Evolutionary conservation across 2,797 vertebrate species (phyloP).

Genomic region (Microctenopoma lineatum): DNA sequence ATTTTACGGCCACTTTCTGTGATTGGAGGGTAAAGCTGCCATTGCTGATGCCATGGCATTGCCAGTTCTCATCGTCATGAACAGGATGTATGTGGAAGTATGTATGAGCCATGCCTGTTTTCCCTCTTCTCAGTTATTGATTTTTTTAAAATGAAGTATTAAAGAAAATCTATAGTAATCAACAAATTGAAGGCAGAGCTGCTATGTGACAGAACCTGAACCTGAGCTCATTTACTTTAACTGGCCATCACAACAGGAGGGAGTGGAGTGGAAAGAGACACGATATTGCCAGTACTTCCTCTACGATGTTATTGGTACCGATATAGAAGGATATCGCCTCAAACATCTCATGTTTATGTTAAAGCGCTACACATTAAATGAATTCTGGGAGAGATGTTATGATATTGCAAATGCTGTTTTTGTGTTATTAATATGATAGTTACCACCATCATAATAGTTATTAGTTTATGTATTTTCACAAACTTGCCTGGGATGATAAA

Average conservation of each 20-base stretch:
- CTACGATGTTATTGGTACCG: constrained; percentile 79
- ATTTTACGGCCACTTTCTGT: constrained; percentile 99
- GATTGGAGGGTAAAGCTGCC: constrained; percentile 93
- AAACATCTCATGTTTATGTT: not conserved
- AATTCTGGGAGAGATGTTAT: no score
- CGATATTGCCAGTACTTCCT: constrained; percentile 73
- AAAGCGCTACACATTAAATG: no score
- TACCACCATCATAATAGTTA: no score
- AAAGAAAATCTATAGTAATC: constrained; percentile 99
- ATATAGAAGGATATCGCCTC: constrained; percentile 30
- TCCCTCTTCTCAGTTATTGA: constrained; percentile 91
- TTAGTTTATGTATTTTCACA: no score
- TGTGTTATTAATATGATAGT: no score
- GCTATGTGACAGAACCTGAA: constrained; percentile 86
- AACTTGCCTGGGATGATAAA: no score
- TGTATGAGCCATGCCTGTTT: constrained; percentile 94
- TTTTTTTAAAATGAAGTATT: constrained; percentile 96
- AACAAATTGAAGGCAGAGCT: constrained; percentile 93
- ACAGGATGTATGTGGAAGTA: constrained; percentile 91
- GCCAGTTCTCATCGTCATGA: constrained; percentile 86
- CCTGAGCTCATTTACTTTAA: constrained; percentile 87
- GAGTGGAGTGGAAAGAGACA: constrained; percentile 51
- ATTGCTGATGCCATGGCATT: constrained; percentile 91
- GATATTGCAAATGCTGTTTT: no score
- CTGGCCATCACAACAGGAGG: constrained; percentile 85